Percentiles rank a stretch among this genome's conserved stretches.
Conservation (phyloP, 2,888 invertebrate genomes). For the Blastobasis lacticolella region DNA sequence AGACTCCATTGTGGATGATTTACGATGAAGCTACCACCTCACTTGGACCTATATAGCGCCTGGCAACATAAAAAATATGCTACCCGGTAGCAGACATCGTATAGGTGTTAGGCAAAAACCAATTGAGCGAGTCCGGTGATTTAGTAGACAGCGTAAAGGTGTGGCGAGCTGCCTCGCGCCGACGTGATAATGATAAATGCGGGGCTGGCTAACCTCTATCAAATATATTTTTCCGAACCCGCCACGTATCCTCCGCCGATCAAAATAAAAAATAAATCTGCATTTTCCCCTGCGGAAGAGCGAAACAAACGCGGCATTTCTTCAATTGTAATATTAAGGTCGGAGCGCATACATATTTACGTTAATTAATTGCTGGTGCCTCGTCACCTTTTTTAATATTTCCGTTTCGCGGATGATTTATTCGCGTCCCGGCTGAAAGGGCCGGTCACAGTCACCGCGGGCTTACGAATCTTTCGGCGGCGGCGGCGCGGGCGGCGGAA, state of each 20-base stretch:
- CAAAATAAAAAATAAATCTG: constrained; percentile 43
- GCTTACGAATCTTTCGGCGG: constrained; percentile 21
- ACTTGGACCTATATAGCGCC: no score
- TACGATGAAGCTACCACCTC: no score
- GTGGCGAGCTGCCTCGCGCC: constrained; percentile 45
- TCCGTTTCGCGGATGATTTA: constrained; percentile 36
- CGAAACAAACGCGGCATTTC: constrained; percentile 20
- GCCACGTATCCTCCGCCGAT: constrained; percentile 26
- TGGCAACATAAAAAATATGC: background rate
- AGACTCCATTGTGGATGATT: no score
- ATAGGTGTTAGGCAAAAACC: constrained; percentile 12
- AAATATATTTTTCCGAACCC: constrained; percentile 51
- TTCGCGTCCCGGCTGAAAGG: constrained; percentile 26
- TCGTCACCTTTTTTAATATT: constrained; percentile 46
- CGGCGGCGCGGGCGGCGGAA: constrained; percentile 13
- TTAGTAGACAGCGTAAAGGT: constrained; percentile 40
- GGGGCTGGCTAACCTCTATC: constrained; percentile 42
- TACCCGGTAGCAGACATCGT: background rate
- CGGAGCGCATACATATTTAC: constrained; percentile 19
- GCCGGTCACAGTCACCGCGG: constrained; percentile 13
- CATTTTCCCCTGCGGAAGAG: constrained; percentile 45
- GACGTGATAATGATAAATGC: constrained; percentile 67
- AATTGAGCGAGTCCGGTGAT: constrained; percentile 39
- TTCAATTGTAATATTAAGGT: constrained; percentile 23
- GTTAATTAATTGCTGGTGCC: constrained; percentile 44